Conservation (phyloP, 1,140 invertebrate genomes). For the Brachystomella parvula region DNA sequence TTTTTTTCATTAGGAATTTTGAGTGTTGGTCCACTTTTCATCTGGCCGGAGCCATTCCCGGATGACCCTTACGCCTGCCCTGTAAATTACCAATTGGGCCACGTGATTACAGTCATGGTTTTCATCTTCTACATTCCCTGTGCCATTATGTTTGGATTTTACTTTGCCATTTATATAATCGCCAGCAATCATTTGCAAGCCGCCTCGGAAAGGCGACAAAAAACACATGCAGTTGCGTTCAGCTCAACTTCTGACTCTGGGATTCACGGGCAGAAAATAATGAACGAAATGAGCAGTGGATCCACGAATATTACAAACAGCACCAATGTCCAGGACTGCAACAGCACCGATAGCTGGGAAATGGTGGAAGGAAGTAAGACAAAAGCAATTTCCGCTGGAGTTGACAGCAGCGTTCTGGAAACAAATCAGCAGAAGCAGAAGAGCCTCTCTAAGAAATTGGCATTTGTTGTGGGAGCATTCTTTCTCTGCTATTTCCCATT, state of each 20-base stretch:
- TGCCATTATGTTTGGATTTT: neutral
- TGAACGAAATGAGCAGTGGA: neutral
- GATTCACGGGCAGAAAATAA: neutral
- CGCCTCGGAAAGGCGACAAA: neutral
- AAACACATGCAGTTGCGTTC: neutral
- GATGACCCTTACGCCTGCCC: neutral
- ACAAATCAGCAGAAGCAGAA: neutral
- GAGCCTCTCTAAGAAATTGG: neutral
- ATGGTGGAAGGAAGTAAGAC: neutral
- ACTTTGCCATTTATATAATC: neutral
- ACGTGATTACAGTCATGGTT: conserved; percentile 3
- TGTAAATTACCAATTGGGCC: neutral
- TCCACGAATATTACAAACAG: neutral
- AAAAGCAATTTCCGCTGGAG: neutral
- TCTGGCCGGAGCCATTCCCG: neutral
- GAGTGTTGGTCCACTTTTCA: neutral
- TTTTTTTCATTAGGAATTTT: neutral
- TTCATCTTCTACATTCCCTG: conserved; percentile 1
- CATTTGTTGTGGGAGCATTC: neutral
- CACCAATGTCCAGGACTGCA: neutral
- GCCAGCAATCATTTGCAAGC: neutral
- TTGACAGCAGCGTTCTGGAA: neutral
- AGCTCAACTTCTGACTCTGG: neutral
- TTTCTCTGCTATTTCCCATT: conserved; percentile 3
- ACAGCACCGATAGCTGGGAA: neutral